Evolutionary conservation across 2,888 invertebrate species (phyloP), one percentile per base, ranked within the genome.

Genomic region (Slavum lentiscoides): DNA sequence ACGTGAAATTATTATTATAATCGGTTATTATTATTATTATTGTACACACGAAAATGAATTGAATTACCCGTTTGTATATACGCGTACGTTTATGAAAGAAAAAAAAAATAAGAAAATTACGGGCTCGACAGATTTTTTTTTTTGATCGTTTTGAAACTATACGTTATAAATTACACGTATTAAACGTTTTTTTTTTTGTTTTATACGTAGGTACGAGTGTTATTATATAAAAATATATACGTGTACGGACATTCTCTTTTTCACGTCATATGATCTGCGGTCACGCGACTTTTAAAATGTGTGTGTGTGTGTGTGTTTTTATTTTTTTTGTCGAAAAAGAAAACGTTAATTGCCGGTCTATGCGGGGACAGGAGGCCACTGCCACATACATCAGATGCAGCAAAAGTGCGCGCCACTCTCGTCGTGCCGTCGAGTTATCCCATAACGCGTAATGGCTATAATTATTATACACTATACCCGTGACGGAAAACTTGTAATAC

Each of bases 231-330:
- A n/a, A n/a, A 68, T 68, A 76, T 4, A 11, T 68, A 68, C 21
- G 39, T 15, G 21, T 68, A 68, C 21, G 39, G 59, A 76, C 67
- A 68, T 76, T 76, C 75, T 76, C 75, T 68, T 75, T 30, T 68
- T 69, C 43, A 55, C 30, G 64, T 64, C 72, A 72, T 64, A 72
- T 64, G 64, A 80, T 58, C 70, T 9, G 58, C 55, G n/a, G 70
- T 80, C 80, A 80, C 72, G 72, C 70, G 70, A 80, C 72, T 59
- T 76, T 76, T 59, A 64, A 80, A 80, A 70, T 62, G 49, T 69
- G 13, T 30, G 4, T 30, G 1, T 30, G 30, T 30, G 30, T 30
- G 1, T 30, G 4, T 30, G 1, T 30, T 2, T 30, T 30, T 30
- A 4, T 64, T 61, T 43, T 61, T 76, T 69, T 49, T 23, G 8